phyloP scores from a whole-genome alignment of 2,797 vertebrate genomes.

The Cyclura pinguis region DNA sequence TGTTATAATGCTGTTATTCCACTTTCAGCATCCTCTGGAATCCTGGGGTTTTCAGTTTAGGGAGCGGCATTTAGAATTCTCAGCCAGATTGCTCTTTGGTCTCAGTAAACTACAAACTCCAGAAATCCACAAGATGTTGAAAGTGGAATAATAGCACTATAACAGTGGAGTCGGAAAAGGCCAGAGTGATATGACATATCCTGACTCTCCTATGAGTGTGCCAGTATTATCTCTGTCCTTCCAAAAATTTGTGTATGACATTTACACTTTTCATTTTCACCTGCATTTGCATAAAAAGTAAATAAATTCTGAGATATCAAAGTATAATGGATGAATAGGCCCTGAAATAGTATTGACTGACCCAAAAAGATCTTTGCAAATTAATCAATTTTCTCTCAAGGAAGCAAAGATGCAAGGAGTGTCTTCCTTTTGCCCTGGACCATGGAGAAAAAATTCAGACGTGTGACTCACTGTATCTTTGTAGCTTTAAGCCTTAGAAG shows the following conservation, averaged over 20 bases:
- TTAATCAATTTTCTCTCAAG: neutral
- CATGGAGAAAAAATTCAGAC: neutral
- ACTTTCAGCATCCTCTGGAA: no score
- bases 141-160: no score
- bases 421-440: neutral
- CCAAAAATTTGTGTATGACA: neutral
- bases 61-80: no score
- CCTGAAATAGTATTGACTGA: neutral
- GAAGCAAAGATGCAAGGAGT: neutral
- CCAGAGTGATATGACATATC: no score
- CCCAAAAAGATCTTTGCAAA: neutral
- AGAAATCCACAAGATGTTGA: no score
- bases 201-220: neutral
- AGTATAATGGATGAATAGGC: neutral
- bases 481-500: neutral
- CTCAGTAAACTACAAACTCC: no score
- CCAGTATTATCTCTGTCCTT: neutral
- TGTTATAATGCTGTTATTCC: no score
- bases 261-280: neutral
- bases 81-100: no score
- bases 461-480: neutral
- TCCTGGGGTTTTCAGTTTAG: no score
- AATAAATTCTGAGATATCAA: neutral
- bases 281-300: neutral
- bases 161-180: no score